phyloP scores from a whole-genome alignment of 2,888 invertebrate genomes.

The Eucriotettix oculatus region DNA sequence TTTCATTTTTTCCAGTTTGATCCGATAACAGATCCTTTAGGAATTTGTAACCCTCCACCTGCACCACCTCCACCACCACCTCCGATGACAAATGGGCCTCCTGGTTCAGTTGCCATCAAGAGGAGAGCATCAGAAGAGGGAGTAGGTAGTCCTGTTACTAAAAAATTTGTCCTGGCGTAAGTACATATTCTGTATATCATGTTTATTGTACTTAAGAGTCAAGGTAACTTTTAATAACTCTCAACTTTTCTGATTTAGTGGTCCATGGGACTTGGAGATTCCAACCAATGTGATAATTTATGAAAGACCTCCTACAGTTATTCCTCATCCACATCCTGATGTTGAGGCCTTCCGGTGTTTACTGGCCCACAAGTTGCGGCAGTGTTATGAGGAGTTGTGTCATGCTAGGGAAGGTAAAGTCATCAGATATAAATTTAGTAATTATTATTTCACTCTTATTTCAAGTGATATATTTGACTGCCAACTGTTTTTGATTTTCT shows the following conservation, averaged over 20 bases:
- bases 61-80: conserved; percentile 21
- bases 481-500: too few species aligned
- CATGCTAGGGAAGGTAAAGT: conserved; percentile 62
- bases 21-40: conserved; percentile 80
- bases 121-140: conserved; percentile 63
- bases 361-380: conserved; percentile 66
- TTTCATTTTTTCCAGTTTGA: conserved; percentile 47
- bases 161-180: conserved; percentile 68
- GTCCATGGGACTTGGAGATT: conserved; percentile 91
- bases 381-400: conserved; percentile 87
- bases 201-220: neutral
- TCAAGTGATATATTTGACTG: neutral
- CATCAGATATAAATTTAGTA: neutral
- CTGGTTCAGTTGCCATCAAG: conserved; percentile 44
- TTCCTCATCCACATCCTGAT: conserved; percentile 88
- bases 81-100: conserved; percentile 26
- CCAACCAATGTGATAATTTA: conserved; percentile 80
- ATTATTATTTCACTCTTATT: neutral
- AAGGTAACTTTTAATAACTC: neutral
- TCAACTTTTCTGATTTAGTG: conserved; percentile 26
- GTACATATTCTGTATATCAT: conserved; percentile 14
- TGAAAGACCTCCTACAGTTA: conserved; percentile 68
- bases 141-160: conserved; percentile 53
- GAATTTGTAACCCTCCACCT: conserved; percentile 40
- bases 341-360: conserved; percentile 75